Evolutionary conservation across 1,140 invertebrate genomes (phyloP), one percentile per base, ranked within the genome.

Genomic region (Delia radicum): DNA sequence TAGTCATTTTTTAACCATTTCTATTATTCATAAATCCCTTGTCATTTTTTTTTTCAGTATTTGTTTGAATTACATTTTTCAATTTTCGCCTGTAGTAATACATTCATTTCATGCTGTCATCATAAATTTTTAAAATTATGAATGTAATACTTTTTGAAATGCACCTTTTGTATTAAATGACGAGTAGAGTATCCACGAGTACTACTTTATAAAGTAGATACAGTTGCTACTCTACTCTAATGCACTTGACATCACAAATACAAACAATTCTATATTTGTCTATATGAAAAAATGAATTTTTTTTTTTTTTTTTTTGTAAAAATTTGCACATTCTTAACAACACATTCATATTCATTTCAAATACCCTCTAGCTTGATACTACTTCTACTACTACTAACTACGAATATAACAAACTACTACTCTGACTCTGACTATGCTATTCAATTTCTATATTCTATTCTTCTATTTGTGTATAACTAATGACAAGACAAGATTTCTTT

Each of bases 231-330:
- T 31, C 63, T 67, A 67, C 63, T 31, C 63, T 67, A 67, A 29
- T 67, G 63, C 63, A 67, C 63, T 67, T 67, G 63, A 67, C 63
- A 67, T 67, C 28, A 31, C 28, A 31, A 67, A 67, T 67, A 31
- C 62, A 65, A 65, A 67, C 15, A 67, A 26, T 31, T n/a, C 7
- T 31, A n/a, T 18, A n/a, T 18, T 18, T n/a, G 29, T 21, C 18
- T 55, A 55, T 21, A 21, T 55, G 12, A 3, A 42, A 33, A 33
- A 33, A 4, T 12, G 1, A 48, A 6, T 55, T 18, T 55, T 55
- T 4, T 55, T 37, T 55, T 6, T 55, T 55, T 6, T 2, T 24
- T 24, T 21, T 24, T 55, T n/a, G n/a, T n/a, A n/a, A n/a, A n/a
- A n/a, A n/a, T n/a, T n/a, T 21, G 4, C 7, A 24, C n/a, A 48